Evolutionary conservation across 2,888 invertebrate species (phyloP), one percentile per base, ranked within the genome.

Genomic region (Spatulosminthurus flaviceps): DNA sequence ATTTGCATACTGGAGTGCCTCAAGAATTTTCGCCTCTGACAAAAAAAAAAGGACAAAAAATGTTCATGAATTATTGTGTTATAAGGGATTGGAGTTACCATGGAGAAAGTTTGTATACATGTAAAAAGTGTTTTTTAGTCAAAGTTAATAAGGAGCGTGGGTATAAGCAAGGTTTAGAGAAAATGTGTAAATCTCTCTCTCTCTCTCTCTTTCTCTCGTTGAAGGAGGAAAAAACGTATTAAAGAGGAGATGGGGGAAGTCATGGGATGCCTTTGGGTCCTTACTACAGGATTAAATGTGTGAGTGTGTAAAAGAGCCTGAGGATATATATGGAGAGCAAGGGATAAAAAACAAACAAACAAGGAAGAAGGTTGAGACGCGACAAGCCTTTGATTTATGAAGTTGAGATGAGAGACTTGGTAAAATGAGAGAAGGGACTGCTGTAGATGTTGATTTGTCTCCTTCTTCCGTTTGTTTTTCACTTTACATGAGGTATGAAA

Each of bases 341-440:
- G 51, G n/a, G 16, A 51, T 11, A 51, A 19, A 51, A 51, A 51
- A 19, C 51, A 11, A 51, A 5, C 16, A 13, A 9, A 51, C 19
- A 51, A 19, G n/a, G n/a, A n/a, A n/a, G n/a, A n/a, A n/a, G n/a
- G n/a, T n/a, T n/a, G n/a, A n/a, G n/a, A n/a, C n/a, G 16, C 51
- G n/a, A 51, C 51, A 51, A 51, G 51, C n/a, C 51, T 51, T 51
- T 51, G 51, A 51, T 51, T 51, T 51, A 51, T 51, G 51, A 51
- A 51, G 51, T n/a, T 51, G n/a, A 19, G 51, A 51, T 13, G n/a
- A 19, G 51, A 51, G 2, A 28, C 13, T 67, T 11, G 28, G 67
- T 28, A 67, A 24, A 28, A 26, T 67, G 67, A 67, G 67, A 67
- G 67, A 19, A 19, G 24, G 67, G 28, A 67, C 28, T 26, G 22